Conservation (phyloP, 1,140 invertebrate species). For the Pollicipes pollicipes region DNA sequence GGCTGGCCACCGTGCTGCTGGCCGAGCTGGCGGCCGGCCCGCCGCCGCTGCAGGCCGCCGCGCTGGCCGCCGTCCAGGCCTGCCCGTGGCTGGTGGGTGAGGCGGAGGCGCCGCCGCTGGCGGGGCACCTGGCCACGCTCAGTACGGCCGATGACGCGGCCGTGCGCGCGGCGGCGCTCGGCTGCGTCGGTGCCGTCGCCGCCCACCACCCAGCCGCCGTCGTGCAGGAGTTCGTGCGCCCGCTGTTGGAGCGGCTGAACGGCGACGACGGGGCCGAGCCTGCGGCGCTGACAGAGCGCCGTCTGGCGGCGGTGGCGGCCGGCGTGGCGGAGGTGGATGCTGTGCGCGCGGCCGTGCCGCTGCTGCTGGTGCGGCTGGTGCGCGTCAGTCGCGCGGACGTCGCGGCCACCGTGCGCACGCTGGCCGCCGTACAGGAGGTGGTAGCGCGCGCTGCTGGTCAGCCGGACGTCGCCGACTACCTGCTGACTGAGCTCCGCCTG, state of each 20-base stretch:
- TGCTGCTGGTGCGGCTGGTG: not conserved
- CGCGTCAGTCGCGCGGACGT: not conserved
- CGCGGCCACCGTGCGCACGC: not conserved
- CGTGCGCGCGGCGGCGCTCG: not conserved
- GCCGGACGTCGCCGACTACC: not conserved
- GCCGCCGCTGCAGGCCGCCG: not conserved
- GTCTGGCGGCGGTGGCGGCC: not conserved
- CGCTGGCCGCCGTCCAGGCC: not conserved
- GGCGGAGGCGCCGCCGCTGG: not conserved
- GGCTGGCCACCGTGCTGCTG: not conserved
- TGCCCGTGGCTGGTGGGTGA: not conserved
- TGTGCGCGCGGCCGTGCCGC: not conserved
- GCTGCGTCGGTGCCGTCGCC: not conserved
- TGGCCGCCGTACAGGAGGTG: not conserved
- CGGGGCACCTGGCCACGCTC: not conserved
- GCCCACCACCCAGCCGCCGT: not conserved
- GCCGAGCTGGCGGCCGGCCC: not conserved
- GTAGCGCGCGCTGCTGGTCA: not conserved
- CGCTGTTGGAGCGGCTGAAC: not conserved
- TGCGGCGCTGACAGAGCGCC: not conserved
- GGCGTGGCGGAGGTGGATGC: not conserved
- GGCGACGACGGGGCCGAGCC: too few species aligned
- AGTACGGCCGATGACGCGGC: not conserved
- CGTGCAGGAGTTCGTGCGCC: not conserved
- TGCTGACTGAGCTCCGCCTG: not conserved